A percentile compares a stretch with the other conserved stretches of the same genome.
phyloP scores from a whole-genome alignment of 2,888 invertebrate species.

The Ectemnius continuus region DNA sequence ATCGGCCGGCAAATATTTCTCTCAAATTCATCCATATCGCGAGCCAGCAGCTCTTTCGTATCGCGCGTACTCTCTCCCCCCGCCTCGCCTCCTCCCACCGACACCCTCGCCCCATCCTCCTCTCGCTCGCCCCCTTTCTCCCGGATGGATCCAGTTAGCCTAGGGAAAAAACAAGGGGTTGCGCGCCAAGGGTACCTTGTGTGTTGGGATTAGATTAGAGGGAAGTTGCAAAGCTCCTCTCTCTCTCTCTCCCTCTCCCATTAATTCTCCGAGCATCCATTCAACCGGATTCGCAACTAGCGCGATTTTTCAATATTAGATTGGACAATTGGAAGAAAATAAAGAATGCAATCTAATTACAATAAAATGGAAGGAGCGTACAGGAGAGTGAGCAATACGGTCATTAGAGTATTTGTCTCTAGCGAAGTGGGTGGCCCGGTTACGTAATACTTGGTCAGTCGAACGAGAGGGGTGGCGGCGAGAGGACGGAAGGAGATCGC shows the following conservation, averaged over 20 bases:
- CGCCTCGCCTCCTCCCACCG: background rate
- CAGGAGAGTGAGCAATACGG: background rate
- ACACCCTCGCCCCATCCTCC: background rate
- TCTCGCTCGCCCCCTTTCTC: background rate
- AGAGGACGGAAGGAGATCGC: slow-evolving; percentile 7
- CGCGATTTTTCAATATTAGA: background rate
- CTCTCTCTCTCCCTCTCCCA: no score
- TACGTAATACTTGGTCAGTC: slow-evolving; percentile 55
- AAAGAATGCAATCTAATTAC: no score
- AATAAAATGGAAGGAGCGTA: background rate
- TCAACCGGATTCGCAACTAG: background rate
- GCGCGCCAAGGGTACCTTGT: no score
- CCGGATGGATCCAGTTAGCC: no score
- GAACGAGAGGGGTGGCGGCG: slow-evolving; percentile 10
- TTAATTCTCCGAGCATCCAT: background rate
- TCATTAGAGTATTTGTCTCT: slow-evolving; percentile 49
- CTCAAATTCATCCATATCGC: slow-evolving; percentile 4
- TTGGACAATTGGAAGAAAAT: no score
- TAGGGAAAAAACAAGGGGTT: no score
- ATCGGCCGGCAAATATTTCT: background rate
- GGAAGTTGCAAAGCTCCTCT: background rate
- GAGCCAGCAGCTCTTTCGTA: background rate
- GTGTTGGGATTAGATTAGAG: background rate
- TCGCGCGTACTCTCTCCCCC: background rate
- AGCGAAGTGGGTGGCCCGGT: slow-evolving; percentile 20